These are phyloP conservation scores for Paracanthobrama guichenoti DNA, from an alignment of 2,113 vertebrate species.

Conservation along the genomic window DNA sequence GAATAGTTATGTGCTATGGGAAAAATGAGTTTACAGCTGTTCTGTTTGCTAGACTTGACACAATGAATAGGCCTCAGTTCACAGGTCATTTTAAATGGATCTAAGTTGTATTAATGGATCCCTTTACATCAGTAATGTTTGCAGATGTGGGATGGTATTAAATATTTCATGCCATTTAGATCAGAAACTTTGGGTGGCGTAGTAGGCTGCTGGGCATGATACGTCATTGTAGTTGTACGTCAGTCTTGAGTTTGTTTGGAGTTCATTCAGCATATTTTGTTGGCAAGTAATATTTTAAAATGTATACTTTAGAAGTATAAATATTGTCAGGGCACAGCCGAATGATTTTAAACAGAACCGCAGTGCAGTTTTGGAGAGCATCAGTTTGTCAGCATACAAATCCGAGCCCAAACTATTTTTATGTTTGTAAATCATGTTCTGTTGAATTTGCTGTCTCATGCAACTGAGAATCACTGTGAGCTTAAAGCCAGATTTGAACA, in stretches of 20 bases:
- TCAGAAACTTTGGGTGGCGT: neutral
- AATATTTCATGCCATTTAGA: neutral
- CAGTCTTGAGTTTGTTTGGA: slow-evolving; percentile 2
- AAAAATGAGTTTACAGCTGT: neutral
- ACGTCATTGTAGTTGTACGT: neutral
- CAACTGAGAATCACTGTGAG: slow-evolving; percentile 22
- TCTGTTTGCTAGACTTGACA: neutral
- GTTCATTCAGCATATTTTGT: slow-evolving; percentile 4
- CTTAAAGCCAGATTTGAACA: slow-evolving; percentile 46
- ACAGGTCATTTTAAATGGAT: neutral
- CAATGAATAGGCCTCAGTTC: neutral
- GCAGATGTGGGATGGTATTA: neutral
- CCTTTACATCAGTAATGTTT: neutral
- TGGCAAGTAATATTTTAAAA: slow-evolving; percentile 15
- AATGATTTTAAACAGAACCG: slow-evolving; percentile 23
- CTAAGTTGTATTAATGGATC: neutral
- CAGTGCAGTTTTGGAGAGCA: neutral
- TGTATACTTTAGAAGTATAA: slow-evolving; percentile 5
- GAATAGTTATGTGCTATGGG: neutral
- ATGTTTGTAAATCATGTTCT: slow-evolving; percentile 30
- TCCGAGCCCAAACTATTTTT: slow-evolving; percentile 1
- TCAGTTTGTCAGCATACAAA: slow-evolving; percentile 18
- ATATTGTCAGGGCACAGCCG: neutral
- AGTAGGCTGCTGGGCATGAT: neutral
- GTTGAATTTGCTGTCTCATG: slow-evolving; percentile 36